Base-by-base conservation (phyloP, 2,888 invertebrate species). In the Trichogramma dendrolimi region DNA sequence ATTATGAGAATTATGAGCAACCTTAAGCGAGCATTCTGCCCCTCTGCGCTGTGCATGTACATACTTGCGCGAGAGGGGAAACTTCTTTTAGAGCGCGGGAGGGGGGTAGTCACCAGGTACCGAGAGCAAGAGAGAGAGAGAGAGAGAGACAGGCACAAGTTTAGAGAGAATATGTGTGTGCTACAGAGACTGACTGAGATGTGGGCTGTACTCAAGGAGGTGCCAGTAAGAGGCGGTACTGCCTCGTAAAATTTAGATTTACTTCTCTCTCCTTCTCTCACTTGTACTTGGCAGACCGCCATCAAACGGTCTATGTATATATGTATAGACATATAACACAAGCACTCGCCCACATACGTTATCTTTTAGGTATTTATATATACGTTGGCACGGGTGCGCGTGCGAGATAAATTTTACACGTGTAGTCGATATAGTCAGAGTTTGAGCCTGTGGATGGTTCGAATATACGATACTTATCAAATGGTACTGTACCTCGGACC, bases 241-340 rank as follows among this genome's bases (percentile, higher is more conserved):
- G 77, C 76, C 78, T 79, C 79, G 77, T 79, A 79, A 78, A n/a
- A 78, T 77, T 79, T 78, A 79, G 78, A 79, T 79, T 79, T 79
- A 79, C 79, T 79, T 76, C 78, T 74, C 27, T 27, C 27, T 27
- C 27, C 27, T 27, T 27, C 27, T 27, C 27, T 27, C 27, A 27
- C 27, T 27, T 27, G 75, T 73, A 74, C 27, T 77, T 75, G 76
- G 75, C 76, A 74, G 73, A 76, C 77, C 79, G 79, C 78, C 79
- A 79, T 79, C 77, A 75, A 77, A 75, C 65, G 74, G 72, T 73
- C 71, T 49, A 55, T 14, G 62, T 64, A 68, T 64, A 66, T 62
- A 63, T 56, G 55, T 56, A 55, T 64, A 57, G 54, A 60, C 64
- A 61, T 65, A 67, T 67, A 62, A 62, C 61, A 59, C 62, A 59